A percentile compares a stretch with the other conserved stretches of the same genome.
phyloP scores from a whole-genome alignment of 2,797 vertebrate genomes.

The Tamandua tetradactyla region DNA sequence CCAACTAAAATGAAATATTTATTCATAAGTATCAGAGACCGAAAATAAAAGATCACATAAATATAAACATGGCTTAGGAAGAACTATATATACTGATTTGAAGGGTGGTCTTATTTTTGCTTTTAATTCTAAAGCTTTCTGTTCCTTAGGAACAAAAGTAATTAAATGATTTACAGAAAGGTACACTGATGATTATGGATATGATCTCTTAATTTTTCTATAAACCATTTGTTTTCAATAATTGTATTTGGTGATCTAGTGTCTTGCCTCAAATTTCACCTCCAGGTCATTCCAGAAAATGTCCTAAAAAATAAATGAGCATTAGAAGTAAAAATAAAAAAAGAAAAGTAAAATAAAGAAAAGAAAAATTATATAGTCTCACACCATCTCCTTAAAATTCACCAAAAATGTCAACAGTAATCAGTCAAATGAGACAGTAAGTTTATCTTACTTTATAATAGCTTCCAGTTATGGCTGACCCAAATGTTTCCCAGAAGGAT shows the following conservation, averaged over 20 bases:
- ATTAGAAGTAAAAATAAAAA: background rate
- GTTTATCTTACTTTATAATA: conserved; percentile 63
- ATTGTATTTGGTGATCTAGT: background rate
- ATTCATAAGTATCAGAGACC: background rate
- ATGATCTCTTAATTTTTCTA: background rate
- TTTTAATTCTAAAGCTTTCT: background rate
- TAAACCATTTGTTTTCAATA: background rate
- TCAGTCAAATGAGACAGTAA: conserved; percentile 12
- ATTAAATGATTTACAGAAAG: background rate
- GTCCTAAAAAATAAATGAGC: conserved; percentile 50
- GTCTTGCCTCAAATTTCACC: conserved; percentile 8
- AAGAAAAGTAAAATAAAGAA: background rate
- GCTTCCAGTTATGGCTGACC: conserved; percentile 40
- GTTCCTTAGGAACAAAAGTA: background rate
- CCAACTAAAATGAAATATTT: background rate
- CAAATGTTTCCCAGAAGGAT: conserved; percentile 57
- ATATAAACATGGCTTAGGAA: background rate
- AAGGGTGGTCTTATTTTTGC: background rate
- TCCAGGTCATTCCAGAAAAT: background rate
- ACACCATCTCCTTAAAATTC: conserved; percentile 47
- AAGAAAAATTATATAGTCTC: background rate
- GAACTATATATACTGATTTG: background rate
- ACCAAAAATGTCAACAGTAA: conserved; percentile 40
- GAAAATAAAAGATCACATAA: background rate
- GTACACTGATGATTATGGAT: background rate